These are phyloP conservation scores for Mola mola DNA, from an alignment of 2,113 vertebrate genomes.

Conservation along the genomic window DNA sequence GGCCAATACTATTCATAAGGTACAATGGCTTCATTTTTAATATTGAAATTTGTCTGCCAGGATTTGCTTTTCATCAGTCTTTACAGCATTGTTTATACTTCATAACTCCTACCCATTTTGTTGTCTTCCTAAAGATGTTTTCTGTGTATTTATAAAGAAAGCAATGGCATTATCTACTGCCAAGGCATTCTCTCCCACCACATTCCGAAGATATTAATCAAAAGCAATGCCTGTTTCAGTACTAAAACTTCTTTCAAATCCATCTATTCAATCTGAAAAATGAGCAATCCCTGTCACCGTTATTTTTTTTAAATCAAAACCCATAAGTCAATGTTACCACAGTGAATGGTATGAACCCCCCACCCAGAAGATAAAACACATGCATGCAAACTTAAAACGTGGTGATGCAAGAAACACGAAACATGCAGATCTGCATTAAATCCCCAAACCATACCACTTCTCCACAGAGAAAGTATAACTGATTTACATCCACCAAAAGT, in stretches of 20 bases:
- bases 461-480: constrained; percentile 28
- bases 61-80: constrained; percentile 10
- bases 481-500: constrained; percentile 20
- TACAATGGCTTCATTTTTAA: constrained; percentile 16
- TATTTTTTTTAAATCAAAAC: constrained; percentile 77
- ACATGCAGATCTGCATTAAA: constrained; percentile 35
- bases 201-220: constrained; percentile 55
- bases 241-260: constrained; percentile 54
- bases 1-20: too few species aligned
- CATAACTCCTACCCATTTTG: constrained; percentile 14
- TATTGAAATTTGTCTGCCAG: constrained; percentile 9
- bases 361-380: constrained; percentile 29
- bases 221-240: constrained; percentile 25
- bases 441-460: constrained; percentile 43
- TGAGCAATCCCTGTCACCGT: constrained; percentile 61
- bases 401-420: constrained; percentile 18
- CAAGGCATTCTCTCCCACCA: constrained; percentile 22
- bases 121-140: neutral
- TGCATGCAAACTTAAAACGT: constrained; percentile 30
- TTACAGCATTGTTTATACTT: constrained; percentile 2
- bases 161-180: neutral
- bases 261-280: constrained; percentile 56
- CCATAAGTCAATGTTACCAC: constrained; percentile 73
- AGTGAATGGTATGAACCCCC: constrained; percentile 47
- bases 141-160: constrained; percentile 17